Percentiles rank a stretch among this genome's conserved stretches.
Evolutionary conservation across 2,113 vertebrate species (phyloP).

Genomic region (Brachionichthys hirsutus): DNA sequence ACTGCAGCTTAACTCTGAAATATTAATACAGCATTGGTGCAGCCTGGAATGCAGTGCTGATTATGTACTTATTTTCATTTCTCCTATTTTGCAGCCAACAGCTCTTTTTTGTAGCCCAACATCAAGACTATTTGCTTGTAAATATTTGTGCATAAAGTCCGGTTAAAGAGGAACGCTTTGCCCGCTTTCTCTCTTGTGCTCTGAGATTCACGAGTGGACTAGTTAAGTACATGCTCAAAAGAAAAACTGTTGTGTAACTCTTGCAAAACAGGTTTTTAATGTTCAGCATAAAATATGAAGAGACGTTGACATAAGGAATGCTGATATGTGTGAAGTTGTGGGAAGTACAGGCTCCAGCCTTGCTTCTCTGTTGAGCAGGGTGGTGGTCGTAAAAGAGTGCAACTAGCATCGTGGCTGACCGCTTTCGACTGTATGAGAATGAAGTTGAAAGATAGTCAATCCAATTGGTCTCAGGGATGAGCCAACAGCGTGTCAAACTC

Average conservation of each 20-base stretch:
- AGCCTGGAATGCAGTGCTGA: constrained; percentile 11
- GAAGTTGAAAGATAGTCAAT: constrained; percentile 25
- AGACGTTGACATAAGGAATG: constrained; percentile 47
- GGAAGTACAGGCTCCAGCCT: constrained; percentile 41
- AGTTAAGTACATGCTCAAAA: constrained; percentile 13
- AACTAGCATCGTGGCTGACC: constrained; percentile 14
- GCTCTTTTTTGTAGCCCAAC: not conserved
- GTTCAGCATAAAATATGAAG: constrained; percentile 17
- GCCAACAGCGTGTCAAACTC: constrained; percentile 13
- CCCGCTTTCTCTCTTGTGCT: not conserved
- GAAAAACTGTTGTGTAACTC: constrained; percentile 52
- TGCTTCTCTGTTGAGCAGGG: not conserved
- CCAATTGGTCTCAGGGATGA: constrained; percentile 3
- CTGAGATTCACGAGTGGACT: constrained; percentile 5
- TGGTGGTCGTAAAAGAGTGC: constrained; percentile 6
- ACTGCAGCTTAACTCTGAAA: constrained; percentile 23
- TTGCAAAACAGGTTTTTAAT: constrained; percentile 69
- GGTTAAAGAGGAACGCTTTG: not conserved
- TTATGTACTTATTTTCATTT: constrained; percentile 24
- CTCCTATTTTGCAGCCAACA: not conserved
- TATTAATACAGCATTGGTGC: constrained; percentile 20
- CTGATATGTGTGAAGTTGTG: constrained; percentile 39
- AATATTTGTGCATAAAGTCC: not conserved
- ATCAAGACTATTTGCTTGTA: not conserved
- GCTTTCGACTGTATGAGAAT: constrained; percentile 7